phyloP scores from a whole-genome alignment of 2,797 vertebrate species.

The Agapornis canus region DNA sequence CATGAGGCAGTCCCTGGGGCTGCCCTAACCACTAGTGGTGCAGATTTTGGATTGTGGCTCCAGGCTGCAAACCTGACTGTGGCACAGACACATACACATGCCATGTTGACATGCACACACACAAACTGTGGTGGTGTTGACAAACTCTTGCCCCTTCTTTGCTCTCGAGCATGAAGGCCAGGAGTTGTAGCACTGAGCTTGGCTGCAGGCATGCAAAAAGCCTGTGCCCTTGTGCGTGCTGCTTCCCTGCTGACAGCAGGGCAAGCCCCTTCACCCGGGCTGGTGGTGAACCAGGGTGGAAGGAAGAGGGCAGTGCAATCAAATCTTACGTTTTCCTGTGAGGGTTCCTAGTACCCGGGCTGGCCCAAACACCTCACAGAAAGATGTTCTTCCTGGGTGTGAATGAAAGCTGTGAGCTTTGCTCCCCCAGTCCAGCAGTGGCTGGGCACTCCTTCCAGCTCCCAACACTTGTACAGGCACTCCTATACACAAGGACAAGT shows the following conservation, averaged over 20 bases:
- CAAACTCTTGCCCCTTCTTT: neutral
- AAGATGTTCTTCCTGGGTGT: neutral
- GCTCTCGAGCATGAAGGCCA: neutral
- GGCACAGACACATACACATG: accelerated
- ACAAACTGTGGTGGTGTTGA: accelerated
- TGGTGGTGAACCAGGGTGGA: neutral
- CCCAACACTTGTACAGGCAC: neutral
- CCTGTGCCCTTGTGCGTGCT: accelerated
- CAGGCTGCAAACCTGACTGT: neutral
- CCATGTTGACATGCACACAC: neutral
- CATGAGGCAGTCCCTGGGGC: neutral
- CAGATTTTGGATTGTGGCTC: neutral
- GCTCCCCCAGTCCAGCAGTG: too few relatives aligned
- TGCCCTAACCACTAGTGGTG: accelerated
- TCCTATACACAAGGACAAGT: neutral
- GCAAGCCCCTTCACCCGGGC: accelerated
- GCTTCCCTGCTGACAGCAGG: neutral
- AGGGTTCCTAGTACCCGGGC: neutral
- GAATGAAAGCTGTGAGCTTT: neutral
- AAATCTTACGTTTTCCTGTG: neutral
- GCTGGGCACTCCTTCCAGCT: neutral
- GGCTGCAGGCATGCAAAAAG: neutral
- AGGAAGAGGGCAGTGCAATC: neutral
- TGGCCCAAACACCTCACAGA: accelerated
- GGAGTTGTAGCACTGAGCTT: neutral